Base-by-base conservation (phyloP, 2,113 vertebrate species). In the Phoxinus phoxinus region DNA sequence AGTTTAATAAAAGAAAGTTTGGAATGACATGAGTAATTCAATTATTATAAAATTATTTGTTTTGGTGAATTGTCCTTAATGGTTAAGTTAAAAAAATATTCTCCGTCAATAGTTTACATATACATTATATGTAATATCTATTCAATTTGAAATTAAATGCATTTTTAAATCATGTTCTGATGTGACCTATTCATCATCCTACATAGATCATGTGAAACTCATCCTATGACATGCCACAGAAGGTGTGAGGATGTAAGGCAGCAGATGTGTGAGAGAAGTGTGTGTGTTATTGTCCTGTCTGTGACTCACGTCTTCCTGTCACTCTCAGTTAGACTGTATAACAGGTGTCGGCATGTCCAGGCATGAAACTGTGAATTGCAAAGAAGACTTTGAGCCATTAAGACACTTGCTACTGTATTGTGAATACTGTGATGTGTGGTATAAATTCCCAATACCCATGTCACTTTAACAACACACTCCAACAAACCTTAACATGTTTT, bases 301-400 rank as follows among this genome's bases (percentile, higher is more conserved):
- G 32, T 23, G 13, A 21, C 37, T 80, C 35, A 63, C 19, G 35
- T 84, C 69, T 77, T 81, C 37, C 37, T 76, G 67, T 74, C 48
- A 44, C 41, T 86, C 51, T 27, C 61, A 59, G 11, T 69, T 27
- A 59, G 7, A 56, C 35, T 44, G 56, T 56, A 35, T 32, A 56
- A n/a, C 83, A 73, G n/a, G 74, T 17, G 51, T 75, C 56, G 35
- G 81, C 91, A 90, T 89, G 90, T 78, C 85, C 86, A 89, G 90
- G 81, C 92, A 89, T 32, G 89, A 83, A 37, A 30, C 25, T 10
- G 25, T 76, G 59, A 37, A 27, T 58, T 25, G 80, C 25, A 30
- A 44, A 9, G 3, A 30, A 58, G 51, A 71, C 53, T 44, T 6
- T 59, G 46, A 23, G 41, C 30, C 61, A 81, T 48, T 67, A 21